phyloP scores from a whole-genome alignment of 2,113 vertebrate genomes.

The Ageneiosus marmoratus region DNA sequence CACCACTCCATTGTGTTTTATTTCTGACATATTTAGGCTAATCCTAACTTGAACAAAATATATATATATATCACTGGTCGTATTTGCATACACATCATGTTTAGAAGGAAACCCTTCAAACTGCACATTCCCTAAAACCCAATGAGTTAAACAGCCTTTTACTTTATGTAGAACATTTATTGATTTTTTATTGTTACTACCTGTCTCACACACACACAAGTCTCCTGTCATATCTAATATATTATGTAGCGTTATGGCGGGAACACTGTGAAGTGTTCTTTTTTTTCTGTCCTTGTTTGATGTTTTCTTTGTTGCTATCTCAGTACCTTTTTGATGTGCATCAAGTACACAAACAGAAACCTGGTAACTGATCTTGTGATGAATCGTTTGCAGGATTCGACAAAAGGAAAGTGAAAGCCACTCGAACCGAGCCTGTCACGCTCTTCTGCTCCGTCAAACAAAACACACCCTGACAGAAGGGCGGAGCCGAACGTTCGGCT shows the following conservation, averaged over 20 bases:
- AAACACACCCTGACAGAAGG: background rate
- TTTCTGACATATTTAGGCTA: background rate
- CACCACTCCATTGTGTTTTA: no score
- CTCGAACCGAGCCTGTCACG: slow-evolving; percentile 4
- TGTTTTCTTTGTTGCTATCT: slow-evolving; percentile 6
- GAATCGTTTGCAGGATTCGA: slow-evolving; percentile 7
- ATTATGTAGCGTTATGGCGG: slow-evolving; percentile 9
- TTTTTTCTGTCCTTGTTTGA: background rate
- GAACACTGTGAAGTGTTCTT: slow-evolving; percentile 12
- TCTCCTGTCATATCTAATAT: slow-evolving; percentile 8
- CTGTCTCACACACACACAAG: background rate
- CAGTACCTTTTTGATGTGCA: background rate
- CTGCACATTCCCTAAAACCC: background rate
- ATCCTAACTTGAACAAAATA: background rate
- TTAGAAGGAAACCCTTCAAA: background rate
- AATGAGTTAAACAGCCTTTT: background rate
- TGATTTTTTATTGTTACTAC: background rate
- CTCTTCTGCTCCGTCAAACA: slow-evolving; percentile 5
- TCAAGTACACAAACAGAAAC: background rate
- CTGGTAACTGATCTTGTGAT: slow-evolving; percentile 26
- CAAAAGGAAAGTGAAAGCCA: slow-evolving; percentile 6
- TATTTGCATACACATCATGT: background rate
- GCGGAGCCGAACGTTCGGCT: background rate
- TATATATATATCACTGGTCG: background rate
- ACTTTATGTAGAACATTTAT: background rate